Conservation (phyloP, 2,888 invertebrate species). For the Tetrapedia diversipes region DNA sequence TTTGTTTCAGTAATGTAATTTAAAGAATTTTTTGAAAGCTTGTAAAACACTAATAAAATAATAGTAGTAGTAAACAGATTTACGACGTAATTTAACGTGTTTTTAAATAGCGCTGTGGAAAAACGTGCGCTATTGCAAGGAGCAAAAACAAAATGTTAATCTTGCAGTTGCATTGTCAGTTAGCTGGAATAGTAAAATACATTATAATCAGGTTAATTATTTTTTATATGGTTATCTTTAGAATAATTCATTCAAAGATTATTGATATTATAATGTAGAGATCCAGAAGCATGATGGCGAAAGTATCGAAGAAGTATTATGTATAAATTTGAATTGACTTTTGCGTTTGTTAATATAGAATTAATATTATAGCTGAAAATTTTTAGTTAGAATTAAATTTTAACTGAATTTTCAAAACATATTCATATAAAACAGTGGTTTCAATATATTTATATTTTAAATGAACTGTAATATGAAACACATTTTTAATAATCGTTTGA, state of each 20-base stretch:
- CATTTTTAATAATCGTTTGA: slow-evolving; percentile 3
- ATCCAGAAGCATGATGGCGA: slow-evolving; percentile 40
- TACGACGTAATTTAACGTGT: slow-evolving; percentile 13
- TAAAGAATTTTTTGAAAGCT: not conserved
- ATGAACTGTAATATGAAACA: slow-evolving; percentile 3
- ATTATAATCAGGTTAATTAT: slow-evolving; percentile 30
- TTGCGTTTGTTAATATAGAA: slow-evolving; percentile 4
- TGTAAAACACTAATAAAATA: not conserved
- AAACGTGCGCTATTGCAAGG: slow-evolving; percentile 6
- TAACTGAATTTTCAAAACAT: slow-evolving; percentile 6
- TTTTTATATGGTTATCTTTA: not conserved
- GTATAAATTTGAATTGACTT: slow-evolving; percentile 2
- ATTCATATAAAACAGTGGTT: not conserved
- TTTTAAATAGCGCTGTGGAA: slow-evolving; percentile 27
- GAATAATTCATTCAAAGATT: not conserved
- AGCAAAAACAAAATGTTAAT: slow-evolving; percentile 35
- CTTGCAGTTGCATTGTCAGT: slow-evolving; percentile 32
- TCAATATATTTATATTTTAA: not conserved
- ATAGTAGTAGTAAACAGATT: not conserved
- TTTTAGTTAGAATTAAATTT: slow-evolving; percentile 15
- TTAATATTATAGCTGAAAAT: slow-evolving; percentile 11
- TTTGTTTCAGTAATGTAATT: not conserved
- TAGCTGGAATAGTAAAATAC: slow-evolving; percentile 17
- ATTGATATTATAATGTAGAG: slow-evolving; percentile 46
- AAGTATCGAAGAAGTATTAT: not conserved